phyloP scores from a whole-genome alignment of 2,797 vertebrate species.

The Chiroxiphia lanceolata region DNA sequence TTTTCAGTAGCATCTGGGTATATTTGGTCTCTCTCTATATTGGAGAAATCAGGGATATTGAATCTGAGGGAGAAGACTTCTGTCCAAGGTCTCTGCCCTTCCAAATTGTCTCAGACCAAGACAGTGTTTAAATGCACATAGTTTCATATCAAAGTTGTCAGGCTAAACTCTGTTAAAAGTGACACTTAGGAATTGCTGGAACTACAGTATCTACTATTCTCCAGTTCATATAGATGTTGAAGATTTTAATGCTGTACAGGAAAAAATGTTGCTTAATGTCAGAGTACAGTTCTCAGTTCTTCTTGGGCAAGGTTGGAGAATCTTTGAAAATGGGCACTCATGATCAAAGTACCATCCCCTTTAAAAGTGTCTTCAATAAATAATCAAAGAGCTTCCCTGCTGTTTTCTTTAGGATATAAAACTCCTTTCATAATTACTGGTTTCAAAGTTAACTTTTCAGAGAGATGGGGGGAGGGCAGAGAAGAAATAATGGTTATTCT shows the following conservation, averaged over 20 bases:
- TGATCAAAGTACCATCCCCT: slow-evolving; percentile 41
- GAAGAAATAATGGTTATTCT: neutral
- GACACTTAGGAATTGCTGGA: neutral
- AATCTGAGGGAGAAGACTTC: neutral
- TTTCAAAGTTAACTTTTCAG: slow-evolving; percentile 26
- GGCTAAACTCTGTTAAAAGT: neutral
- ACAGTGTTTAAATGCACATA: neutral
- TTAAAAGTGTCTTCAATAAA: slow-evolving; percentile 67
- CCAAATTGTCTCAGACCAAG: neutral
- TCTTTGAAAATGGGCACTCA: slow-evolving; percentile 51
- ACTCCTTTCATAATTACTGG: neutral
- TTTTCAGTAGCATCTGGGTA: neutral
- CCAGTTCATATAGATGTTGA: neutral
- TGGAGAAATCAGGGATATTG: neutral
- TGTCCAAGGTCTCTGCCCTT: neutral
- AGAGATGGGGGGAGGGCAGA: neutral
- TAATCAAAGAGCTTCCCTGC: slow-evolving; percentile 55
- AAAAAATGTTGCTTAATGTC: slow-evolving; percentile 11
- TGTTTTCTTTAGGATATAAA: slow-evolving; percentile 41
- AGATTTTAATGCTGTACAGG: neutral
- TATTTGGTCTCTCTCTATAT: neutral
- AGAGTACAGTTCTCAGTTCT: neutral
- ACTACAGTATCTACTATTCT: neutral
- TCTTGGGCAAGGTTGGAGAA: neutral
- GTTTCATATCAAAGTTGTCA: neutral